These are phyloP conservation scores for Chrysotoxum bicinctum DNA, from an alignment of 2,888 invertebrate genomes.

Conservation along the genomic window DNA sequence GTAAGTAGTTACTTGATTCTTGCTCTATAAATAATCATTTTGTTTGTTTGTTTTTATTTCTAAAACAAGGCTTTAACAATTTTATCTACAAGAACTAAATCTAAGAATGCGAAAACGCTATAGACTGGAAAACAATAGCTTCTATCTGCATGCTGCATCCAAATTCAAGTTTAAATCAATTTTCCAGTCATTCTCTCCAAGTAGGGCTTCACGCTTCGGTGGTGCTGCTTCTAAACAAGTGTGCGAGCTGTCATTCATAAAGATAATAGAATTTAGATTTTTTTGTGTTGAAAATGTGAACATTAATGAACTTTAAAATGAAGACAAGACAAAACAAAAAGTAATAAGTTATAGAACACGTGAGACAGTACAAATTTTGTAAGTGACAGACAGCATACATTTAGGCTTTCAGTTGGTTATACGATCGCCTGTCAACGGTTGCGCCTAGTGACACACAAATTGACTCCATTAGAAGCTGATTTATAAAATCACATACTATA, in stretches of 20 bases:
- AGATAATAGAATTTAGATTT: slow-evolving; percentile 56
- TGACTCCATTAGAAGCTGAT: slow-evolving; percentile 38
- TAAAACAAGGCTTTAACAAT: slow-evolving; percentile 34
- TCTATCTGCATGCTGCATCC: slow-evolving; percentile 49
- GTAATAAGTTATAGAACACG: not conserved
- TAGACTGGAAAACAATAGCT: slow-evolving; percentile 45
- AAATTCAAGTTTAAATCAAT: slow-evolving; percentile 65
- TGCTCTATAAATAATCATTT: slow-evolving; percentile 4
- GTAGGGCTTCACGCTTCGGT: slow-evolving; percentile 60
- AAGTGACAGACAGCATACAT: slow-evolving; percentile 47
- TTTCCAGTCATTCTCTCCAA: slow-evolving; percentile 44
- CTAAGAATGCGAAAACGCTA: slow-evolving; percentile 22
- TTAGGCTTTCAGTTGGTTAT: slow-evolving; percentile 40
- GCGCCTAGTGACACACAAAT: slow-evolving; percentile 57
- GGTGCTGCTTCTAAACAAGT: slow-evolving; percentile 46
- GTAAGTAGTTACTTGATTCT: not conserved
- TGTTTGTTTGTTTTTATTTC: slow-evolving; percentile 13
- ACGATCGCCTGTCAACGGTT: slow-evolving; percentile 24
- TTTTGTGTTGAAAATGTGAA: slow-evolving; percentile 4
- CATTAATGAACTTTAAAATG: slow-evolving; percentile 14
- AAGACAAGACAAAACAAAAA: slow-evolving; percentile 24
- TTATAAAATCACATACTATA: slow-evolving; percentile 15
- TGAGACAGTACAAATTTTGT: not conserved
- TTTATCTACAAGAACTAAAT: slow-evolving; percentile 66
- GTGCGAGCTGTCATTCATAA: slow-evolving; percentile 53